These are phyloP conservation scores for Xiphorhynchus elegans DNA, from an alignment of 2,113 vertebrate species.

Conservation along the genomic window DNA sequence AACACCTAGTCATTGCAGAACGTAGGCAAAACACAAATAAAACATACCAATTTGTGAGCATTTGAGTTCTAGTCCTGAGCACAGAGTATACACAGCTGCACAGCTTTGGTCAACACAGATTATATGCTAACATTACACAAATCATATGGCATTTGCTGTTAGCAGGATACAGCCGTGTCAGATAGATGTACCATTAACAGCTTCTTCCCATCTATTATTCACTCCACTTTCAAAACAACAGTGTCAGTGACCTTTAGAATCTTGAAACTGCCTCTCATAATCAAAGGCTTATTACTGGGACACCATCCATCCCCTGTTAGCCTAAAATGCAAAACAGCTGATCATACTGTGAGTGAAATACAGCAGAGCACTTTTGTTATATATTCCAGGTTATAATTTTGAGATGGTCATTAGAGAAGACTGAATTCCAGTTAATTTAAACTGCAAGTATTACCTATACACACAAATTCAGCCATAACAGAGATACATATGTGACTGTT, in stretches of 20 bases:
- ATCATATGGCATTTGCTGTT: conserved; percentile 36
- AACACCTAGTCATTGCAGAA: conserved; percentile 63
- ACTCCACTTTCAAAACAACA: conserved; percentile 9
- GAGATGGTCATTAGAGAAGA: conserved; percentile 47
- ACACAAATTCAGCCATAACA: conserved; percentile 64
- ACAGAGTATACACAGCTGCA: conserved; percentile 67
- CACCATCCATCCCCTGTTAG: not conserved
- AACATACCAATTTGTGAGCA: conserved; percentile 35
- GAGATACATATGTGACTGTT: conserved; percentile 13
- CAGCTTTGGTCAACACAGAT: conserved; percentile 77
- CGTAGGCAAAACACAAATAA: conserved; percentile 63
- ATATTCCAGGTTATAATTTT: conserved; percentile 21
- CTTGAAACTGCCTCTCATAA: not conserved
- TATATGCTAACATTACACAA: conserved; percentile 55
- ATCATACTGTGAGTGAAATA: conserved; percentile 52
- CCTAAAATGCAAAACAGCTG: conserved; percentile 18
- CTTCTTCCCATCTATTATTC: conserved; percentile 1
- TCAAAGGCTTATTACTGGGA: conserved; percentile 28
- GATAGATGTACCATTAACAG: conserved; percentile 4
- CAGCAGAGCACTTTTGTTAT: conserved; percentile 21
- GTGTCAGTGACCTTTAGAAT: conserved; percentile 31
- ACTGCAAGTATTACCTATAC: conserved; percentile 46
- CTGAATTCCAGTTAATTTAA: conserved; percentile 58
- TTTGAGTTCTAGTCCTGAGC: conserved; percentile 76
- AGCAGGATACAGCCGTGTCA: conserved; percentile 36